Percentiles rank a stretch among this genome's conserved stretches.
phyloP scores from a whole-genome alignment of 2,113 vertebrate species.

The Chunga burmeisteri region DNA sequence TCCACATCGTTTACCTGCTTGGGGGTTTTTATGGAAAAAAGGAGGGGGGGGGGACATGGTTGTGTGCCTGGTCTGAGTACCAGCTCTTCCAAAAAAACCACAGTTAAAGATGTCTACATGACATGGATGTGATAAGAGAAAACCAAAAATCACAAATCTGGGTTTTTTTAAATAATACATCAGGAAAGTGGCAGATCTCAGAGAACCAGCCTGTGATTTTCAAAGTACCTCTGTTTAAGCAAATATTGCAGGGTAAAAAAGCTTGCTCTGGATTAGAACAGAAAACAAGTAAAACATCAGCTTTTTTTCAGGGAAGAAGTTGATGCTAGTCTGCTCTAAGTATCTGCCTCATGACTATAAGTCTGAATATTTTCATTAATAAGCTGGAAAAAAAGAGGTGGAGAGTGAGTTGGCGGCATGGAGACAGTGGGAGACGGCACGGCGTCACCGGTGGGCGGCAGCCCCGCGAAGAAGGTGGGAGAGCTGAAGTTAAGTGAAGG shows the following conservation, averaged over 20 bases:
- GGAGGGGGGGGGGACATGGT: not conserved
- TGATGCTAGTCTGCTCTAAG: not conserved
- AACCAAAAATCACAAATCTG: not conserved
- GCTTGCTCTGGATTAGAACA: not conserved
- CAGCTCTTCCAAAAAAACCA: not conserved
- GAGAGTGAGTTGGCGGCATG: fast-evolving
- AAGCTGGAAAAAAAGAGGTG: not conserved
- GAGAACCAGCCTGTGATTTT: not conserved
- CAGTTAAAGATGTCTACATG: fast-evolving
- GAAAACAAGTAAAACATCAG: not conserved
- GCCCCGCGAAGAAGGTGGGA: not conserved
- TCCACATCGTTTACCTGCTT: not conserved
- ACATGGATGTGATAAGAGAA: not conserved
- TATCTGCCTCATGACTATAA: not conserved
- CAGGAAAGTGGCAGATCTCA: not conserved
- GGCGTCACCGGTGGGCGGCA: not conserved
- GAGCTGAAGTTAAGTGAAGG: not conserved
- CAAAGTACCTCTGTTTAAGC: not conserved
- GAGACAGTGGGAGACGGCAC: not conserved
- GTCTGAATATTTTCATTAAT: not conserved
- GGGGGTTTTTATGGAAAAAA: not conserved
- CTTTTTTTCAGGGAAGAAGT: not conserved
- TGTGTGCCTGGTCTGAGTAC: not conserved
- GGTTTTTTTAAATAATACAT: not conserved
- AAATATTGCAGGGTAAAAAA: not conserved